Percentiles rank a stretch among this genome's conserved stretches.
Evolutionary conservation across 2,113 vertebrate genomes (phyloP).

Genomic region (Boleophthalmus pectinirostris): DNA sequence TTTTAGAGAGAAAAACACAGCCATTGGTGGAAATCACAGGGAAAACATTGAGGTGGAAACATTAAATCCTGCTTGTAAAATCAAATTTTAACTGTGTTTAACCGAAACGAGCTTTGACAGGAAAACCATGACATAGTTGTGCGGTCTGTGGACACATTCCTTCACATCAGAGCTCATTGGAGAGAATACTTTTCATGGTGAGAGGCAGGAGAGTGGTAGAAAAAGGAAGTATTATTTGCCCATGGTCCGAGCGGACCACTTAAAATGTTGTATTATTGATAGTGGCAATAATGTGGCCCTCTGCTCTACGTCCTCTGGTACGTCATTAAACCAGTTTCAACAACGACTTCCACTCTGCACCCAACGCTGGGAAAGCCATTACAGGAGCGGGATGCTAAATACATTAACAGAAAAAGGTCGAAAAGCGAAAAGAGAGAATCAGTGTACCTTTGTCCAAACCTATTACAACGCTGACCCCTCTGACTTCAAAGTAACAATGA

Average conservation of each 20-base stretch:
- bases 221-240: conserved; percentile 74
- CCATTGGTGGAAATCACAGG: conserved; percentile 54
- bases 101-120: conserved; percentile 63
- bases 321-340: conserved; percentile 69
- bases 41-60: conserved; percentile 60
- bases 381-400: conserved; percentile 68
- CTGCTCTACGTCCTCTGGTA: conserved; percentile 66
- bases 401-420: conserved; percentile 68
- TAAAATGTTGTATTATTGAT: conserved; percentile 75
- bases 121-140: conserved; percentile 62
- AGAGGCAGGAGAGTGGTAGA: conserved; percentile 53
- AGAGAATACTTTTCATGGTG: conserved; percentile 60
- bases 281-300: conserved; percentile 69
- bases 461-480: conserved; percentile 71
- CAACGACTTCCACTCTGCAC: conserved; percentile 59
- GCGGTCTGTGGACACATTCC: conserved; percentile 66
- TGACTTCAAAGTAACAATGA: conserved; percentile 74
- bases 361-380: conserved; percentile 72
- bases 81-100: conserved; percentile 61
- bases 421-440: conserved; percentile 62
- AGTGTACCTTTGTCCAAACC: conserved; percentile 70
- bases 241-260: conserved; percentile 71
- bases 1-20: conserved; percentile 59
- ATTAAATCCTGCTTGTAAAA: conserved; percentile 71
- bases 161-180: conserved; percentile 60